Evolutionary conservation across 2,797 vertebrate species (phyloP).

Genomic region (Hemitrygon akajei): DNA sequence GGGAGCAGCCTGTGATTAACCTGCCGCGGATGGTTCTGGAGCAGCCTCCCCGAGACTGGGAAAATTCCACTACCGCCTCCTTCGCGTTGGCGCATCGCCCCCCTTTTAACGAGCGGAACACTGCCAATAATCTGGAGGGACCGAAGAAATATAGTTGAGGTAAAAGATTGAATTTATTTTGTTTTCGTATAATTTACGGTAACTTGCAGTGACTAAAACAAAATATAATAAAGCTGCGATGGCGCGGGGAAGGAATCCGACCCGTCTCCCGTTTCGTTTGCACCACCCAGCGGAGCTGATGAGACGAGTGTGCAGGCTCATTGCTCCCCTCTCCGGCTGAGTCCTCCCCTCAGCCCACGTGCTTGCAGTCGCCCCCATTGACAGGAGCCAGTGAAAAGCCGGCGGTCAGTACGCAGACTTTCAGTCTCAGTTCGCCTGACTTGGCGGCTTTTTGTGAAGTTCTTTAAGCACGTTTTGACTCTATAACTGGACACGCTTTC

Average conservation of each 20-base stretch:
- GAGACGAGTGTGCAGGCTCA: background rate
- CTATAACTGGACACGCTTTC: background rate
- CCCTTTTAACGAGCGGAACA: background rate
- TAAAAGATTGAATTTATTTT: background rate
- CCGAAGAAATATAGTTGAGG: too few species aligned
- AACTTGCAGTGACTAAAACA: background rate
- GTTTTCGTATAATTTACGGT: background rate
- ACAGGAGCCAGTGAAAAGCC: constrained; percentile 24
- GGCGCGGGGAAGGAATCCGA: background rate
- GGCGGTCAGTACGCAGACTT: background rate
- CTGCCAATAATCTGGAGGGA: background rate
- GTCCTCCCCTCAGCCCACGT: constrained; percentile 4
- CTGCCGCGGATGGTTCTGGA: too few species aligned
- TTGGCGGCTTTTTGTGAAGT: background rate
- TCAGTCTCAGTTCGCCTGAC: constrained; percentile 9
- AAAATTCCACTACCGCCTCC: background rate
- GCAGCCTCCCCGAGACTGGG: too few species aligned
- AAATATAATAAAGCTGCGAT: background rate
- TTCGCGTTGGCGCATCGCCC: background rate
- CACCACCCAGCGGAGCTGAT: constrained; percentile 2
- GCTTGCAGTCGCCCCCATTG: background rate
- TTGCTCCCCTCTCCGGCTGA: background rate
- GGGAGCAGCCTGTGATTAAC: too few species aligned
- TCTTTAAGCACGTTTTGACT: background rate
- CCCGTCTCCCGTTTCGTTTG: background rate